These are phyloP conservation scores for Macrotis lagotis DNA, from an alignment of 2,113 vertebrate species.

Conservation along the genomic window DNA sequence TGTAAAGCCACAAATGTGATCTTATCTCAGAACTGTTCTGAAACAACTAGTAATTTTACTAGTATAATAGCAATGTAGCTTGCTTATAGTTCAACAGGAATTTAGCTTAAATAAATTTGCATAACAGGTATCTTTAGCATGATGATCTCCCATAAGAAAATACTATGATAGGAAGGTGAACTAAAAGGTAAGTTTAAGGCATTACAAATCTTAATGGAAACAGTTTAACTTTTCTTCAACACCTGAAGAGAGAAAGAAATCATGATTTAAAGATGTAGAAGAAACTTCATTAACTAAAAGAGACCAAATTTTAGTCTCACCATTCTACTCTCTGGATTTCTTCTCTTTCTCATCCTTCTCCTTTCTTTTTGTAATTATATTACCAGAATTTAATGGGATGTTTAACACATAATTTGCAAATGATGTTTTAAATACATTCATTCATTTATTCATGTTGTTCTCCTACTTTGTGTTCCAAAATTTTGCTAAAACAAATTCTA, in stretches of 20 bases:
- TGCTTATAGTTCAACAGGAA: constrained; percentile 52
- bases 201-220: neutral
- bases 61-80: constrained; percentile 45
- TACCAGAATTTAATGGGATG: too few species aligned
- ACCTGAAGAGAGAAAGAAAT: neutral
- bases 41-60: constrained; percentile 63
- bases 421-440: neutral
- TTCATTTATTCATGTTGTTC: neutral
- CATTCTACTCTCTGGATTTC: neutral
- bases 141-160: constrained; percentile 23
- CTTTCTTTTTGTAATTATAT: neutral
- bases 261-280: neutral
- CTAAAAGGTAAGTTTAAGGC: neutral
- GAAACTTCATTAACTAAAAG: neutral
- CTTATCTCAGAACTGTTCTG: constrained; percentile 63
- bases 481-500: neutral
- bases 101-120: constrained; percentile 40
- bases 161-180: constrained; percentile 13
- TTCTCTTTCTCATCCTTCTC: neutral
- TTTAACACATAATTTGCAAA: neutral
- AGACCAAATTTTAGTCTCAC: neutral
- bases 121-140: constrained; percentile 31
- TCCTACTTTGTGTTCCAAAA: neutral
- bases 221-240: neutral
- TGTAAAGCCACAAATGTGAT: constrained; percentile 61